Percentiles rank a stretch among this genome's conserved stretches.
Conservation (phyloP, 1,140 invertebrate species). For the Apocrypta bakeri region DNA sequence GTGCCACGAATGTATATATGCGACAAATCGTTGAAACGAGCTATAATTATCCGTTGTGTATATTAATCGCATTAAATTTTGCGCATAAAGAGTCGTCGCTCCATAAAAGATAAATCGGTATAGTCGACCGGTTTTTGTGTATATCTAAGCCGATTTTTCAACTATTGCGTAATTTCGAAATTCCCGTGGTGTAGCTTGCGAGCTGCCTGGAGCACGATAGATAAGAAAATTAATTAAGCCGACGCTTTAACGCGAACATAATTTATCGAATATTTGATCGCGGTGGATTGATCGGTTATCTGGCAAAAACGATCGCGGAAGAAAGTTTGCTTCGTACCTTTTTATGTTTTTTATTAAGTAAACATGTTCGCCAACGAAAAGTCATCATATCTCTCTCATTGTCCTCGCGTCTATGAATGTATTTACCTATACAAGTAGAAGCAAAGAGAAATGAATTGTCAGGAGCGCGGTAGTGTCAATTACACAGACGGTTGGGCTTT, state of each 20-base stretch:
- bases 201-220: neutral
- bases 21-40: too few species aligned
- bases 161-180: conserved; percentile 1
- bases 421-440: too few species aligned
- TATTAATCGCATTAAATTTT: too few species aligned
- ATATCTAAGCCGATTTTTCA: neutral
- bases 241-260: neutral
- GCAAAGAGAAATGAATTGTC: neutral
- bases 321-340: conserved; percentile 22
- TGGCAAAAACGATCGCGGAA: neutral
- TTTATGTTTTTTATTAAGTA: too few species aligned
- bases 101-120: too few species aligned
- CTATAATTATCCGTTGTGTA: too few species aligned
- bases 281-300: neutral
- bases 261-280: neutral
- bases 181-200: neutral
- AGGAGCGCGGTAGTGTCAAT: too few species aligned
- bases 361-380: conserved; percentile 13
- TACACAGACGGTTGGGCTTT: conserved; percentile 23
- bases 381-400: conserved; percentile 8
- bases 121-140: neutral
- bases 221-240: neutral
- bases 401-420: neutral
- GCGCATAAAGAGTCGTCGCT: too few species aligned
- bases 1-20: too few species aligned